Percentiles rank a stretch among this genome's conserved stretches.
Evolutionary conservation across 2,888 invertebrate species (phyloP).

Genomic region (Drosophila diplacantha): DNA sequence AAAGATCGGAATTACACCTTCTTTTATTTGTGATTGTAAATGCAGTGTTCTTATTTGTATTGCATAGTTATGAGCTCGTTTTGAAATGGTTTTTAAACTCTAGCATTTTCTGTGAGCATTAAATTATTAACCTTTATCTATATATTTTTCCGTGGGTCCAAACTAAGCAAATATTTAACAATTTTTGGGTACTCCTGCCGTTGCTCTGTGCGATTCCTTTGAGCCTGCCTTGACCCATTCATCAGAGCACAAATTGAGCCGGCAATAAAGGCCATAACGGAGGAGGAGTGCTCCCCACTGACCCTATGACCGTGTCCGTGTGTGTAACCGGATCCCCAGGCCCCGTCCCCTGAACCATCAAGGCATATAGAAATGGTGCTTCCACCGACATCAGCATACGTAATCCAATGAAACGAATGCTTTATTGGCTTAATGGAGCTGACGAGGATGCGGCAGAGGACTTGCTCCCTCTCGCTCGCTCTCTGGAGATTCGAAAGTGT

Average conservation of each 20-base stretch:
- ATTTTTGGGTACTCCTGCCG: not conserved
- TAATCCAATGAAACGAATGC: constrained; percentile 73
- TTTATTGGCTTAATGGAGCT: constrained; percentile 72
- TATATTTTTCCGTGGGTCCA: no score
- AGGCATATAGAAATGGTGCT: not conserved
- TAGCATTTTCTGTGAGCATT: not conserved
- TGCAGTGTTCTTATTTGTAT: no score
- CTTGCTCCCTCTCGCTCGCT: constrained; percentile 4
- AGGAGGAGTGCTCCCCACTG: constrained; percentile 18
- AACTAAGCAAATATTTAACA: not conserved
- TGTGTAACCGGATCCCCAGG: constrained; percentile 66
- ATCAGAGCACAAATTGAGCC: constrained; percentile 65
- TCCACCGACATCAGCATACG: constrained; percentile 60
- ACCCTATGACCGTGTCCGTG: constrained; percentile 7
- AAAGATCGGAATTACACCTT: not conserved
- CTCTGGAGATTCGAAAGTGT: constrained; percentile 61
- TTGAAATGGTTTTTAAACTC: no score
- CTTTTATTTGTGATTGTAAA: not conserved
- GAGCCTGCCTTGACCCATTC: constrained; percentile 44
- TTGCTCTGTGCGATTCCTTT: not conserved
- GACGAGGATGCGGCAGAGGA: constrained; percentile 49
- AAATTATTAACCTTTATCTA: not conserved
- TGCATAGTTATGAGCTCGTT: no score
- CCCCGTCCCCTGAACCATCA: not conserved
- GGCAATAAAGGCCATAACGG: not conserved